Conservation (phyloP, 2,888 invertebrate genomes). For the Boloria euphrosyne region DNA sequence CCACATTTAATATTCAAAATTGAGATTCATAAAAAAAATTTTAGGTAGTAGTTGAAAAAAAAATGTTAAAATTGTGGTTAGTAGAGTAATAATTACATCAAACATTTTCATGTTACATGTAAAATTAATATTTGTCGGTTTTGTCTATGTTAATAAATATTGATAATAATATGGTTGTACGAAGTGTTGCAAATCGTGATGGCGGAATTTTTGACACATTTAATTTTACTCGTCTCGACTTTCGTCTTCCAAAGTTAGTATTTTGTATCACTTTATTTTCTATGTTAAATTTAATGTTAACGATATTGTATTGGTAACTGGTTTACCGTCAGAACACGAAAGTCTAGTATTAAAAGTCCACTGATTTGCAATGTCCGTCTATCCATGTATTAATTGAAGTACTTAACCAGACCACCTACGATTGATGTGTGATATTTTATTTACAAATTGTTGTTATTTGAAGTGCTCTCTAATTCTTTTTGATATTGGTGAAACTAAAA, state of each 20-base stretch:
- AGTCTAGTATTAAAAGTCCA: constrained; percentile 50
- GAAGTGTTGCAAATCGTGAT: constrained; percentile 49
- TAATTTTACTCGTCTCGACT: constrained; percentile 27
- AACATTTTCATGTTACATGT: constrained; percentile 30
- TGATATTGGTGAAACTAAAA: constrained; percentile 39
- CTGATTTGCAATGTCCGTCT: constrained; percentile 55
- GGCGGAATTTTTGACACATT: constrained; percentile 14
- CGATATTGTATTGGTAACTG: constrained; percentile 37
- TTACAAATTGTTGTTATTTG: constrained; percentile 53
- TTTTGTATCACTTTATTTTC: constrained; percentile 32
- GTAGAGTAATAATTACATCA: constrained; percentile 39
- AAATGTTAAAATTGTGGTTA: constrained; percentile 50
- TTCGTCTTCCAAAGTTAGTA: constrained; percentile 37
- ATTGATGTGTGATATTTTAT: constrained; percentile 75
- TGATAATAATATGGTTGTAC: constrained; percentile 59
- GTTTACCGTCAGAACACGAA: constrained; percentile 26
- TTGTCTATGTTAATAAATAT: constrained; percentile 44
- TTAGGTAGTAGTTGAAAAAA: constrained; percentile 49
- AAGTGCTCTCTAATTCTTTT: constrained; percentile 67
- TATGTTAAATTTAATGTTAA: constrained; percentile 27
- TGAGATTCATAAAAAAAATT: constrained; percentile 65
- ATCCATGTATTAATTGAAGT: constrained; percentile 58
- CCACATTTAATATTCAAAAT: constrained; percentile 76
- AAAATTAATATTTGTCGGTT: constrained; percentile 30
- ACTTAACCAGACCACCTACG: constrained; percentile 76